Base-by-base conservation (phyloP, 2,888 invertebrate genomes). In the Desoria tigrina region DNA sequence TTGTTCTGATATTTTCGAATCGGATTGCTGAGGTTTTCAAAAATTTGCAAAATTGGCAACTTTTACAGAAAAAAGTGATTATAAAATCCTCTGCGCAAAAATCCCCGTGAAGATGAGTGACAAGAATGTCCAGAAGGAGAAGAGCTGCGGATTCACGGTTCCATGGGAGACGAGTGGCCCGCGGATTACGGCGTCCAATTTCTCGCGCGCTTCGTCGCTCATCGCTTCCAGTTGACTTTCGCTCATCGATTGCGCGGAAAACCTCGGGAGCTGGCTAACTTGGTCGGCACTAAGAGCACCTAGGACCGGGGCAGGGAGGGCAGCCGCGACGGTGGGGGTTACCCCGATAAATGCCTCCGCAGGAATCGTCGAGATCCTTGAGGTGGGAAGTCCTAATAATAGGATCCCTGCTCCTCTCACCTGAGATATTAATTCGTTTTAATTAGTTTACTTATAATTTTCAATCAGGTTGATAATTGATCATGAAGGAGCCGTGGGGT, bases 261-360 rank as follows among this genome's bases (percentile, higher is more conserved):
- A 74, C 27, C 69, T 53, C 18, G 74, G 74, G 23, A 74, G 59
- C 53, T 68, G 63, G 37, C 54, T 61, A 11, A 69, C 37, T 63
- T 73, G 72, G n/a, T 71, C 71, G 11, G 69, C 4, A 28, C 56
- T 69, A 18, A 74, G 37, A 26, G 51, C 56, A 6, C 45, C 42
- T 2, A 74, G 55, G 21, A 69, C 45, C 1, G 45, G 2, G 1
- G 61, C 54, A 1, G 69, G 37, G 11, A 74, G 42, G 23, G 65
- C 32, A n/a, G 53, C 50, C 2, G 74, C 71, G 0, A 74, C 69
- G 4, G 69, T 55, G 1, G 74, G 61, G 23, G 68, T 69, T 3
- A 74, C 18, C 7, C 74, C 73, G 18, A 74, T 50, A 64, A 73
- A 74, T 42, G 72, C 50, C 63, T 73, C 74, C 16, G 68, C 42